Evolutionary conservation across 2,888 invertebrate species (phyloP), one percentile per base, ranked within the genome.

Genomic region (Plebejus argus): DNA sequence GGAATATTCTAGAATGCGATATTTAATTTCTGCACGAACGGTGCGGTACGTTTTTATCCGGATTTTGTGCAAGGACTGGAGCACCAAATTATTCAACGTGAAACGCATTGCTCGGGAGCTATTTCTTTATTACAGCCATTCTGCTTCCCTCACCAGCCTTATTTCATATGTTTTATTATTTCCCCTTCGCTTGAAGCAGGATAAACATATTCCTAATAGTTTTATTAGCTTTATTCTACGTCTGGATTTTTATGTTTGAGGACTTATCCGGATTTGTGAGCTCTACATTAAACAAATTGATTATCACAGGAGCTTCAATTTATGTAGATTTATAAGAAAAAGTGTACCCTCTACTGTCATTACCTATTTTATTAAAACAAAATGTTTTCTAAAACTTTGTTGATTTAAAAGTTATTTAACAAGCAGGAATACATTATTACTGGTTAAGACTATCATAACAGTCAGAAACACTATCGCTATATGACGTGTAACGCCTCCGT

Each of bases 91-190:
- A 89, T 89, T 89, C 84, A 87, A 23, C 84, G 85, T 83, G 83
- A 83, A 85, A 83, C 85, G 83, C 85, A 84, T 85, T 85, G 85
- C 85, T 86, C 84, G 82, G 53, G 53, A 88, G 90, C 86, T 87
- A 89, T 90, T 90, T 88, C 88, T 90, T 90, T 91, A 91, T 91
- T 90, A 88, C 88, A 86, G 85, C 85, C 86, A 87, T 88, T 87
- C 85, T 82, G 81, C 83, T 53, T 83, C 86, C 85, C 84, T 82
- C 82, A 81, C 82, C 82, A 83, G 83, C 86, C 86, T 88, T 88
- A 87, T 86, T 88, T 85, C 85, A 84, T 85, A 84, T 86, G 85
- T 83, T 89, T 88, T 89, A 89, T 89, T 88, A 84, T 86, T 86
- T 83, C 81, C 79, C 76, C 74, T 79, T 18, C 53, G 81, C 81